phyloP scores from a whole-genome alignment of 1,140 invertebrate species.

The Hyposmocoma kahamanoa region DNA sequence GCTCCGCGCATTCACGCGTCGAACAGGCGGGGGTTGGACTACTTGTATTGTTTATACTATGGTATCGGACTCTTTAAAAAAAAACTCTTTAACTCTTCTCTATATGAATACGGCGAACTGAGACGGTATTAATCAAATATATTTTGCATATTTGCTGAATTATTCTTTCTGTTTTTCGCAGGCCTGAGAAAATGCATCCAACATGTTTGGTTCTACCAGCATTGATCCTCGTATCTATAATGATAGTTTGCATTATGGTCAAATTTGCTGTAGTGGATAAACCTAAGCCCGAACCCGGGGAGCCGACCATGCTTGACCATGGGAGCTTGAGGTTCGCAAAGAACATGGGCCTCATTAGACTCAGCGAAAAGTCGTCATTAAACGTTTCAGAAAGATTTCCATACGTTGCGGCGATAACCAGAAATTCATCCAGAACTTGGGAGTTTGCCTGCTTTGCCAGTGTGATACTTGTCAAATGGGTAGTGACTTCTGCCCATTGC shows the following conservation, averaged over 20 bases:
- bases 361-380: constrained; percentile 27
- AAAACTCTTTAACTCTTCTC: too few species aligned
- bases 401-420: constrained; percentile 37
- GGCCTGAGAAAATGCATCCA: constrained; percentile 33
- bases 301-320: constrained; percentile 24
- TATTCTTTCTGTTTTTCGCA: constrained; percentile 14
- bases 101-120: too few species aligned
- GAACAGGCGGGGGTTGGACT: too few species aligned
- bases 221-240: constrained; percentile 43
- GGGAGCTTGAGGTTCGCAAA: constrained; percentile 30
- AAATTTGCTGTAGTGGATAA: constrained; percentile 56
- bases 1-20: too few species aligned
- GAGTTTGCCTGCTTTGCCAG: constrained; percentile 50
- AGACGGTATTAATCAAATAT: too few species aligned
- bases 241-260: constrained; percentile 59
- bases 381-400: constrained; percentile 33
- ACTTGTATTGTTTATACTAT: too few species aligned
- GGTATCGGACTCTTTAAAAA: too few species aligned
- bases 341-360: constrained; percentile 31
- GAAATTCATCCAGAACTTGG: constrained; percentile 35
- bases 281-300: constrained; percentile 54
- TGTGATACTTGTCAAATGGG: constrained; percentile 43
- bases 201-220: constrained; percentile 43
- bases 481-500: constrained; percentile 55
- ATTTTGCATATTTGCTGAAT: constrained; percentile 15